Evolutionary conservation across 2,888 invertebrate species (phyloP), one percentile per base, ranked within the genome.

Genomic region (Hemithea aestivaria): DNA sequence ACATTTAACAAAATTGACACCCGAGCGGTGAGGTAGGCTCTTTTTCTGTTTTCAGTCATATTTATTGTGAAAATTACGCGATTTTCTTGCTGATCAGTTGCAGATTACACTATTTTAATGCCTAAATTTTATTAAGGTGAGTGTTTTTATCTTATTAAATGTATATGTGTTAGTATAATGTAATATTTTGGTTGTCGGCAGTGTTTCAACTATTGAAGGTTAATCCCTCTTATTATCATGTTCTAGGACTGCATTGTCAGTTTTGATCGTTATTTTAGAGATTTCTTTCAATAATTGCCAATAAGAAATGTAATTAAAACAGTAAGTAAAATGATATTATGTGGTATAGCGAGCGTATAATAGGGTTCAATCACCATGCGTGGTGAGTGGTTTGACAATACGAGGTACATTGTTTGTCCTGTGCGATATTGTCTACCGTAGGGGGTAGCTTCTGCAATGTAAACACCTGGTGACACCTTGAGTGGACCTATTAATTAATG

Each of bases 31-130:
- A 85, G 87, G 83, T 81, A 83, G 85, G 78, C 81, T 79, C 77
- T 81, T 87, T 81, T 85, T 85, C 85, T 87, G 85, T 85, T 87
- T 87, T 87, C 82, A 81, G 74, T 59, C 73, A 56, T 74, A 82
- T 77, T 80, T 82, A 79, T 78, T 69, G 78, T 77, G 69, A 77
- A 78, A 81, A 80, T 73, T 76, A 71, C 66, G 71, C 66, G 62
- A 73, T 62, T 74, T 81, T 80, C 65, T 68, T 69, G 67, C 63
- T 70, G 63, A 60, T 76, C 75, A 58, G 78, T 71, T 62, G 54
- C 59, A 65, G 56, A 69, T 66, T 69, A 79, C 73, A 58, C 68
- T 56, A 70, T 57, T 82, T 87, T 85, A 65, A 87, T 87, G 85
- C 81, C 75, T 85, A 75, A 72, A 74, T 72, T 71, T 73, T 77